A percentile compares a stretch with the other conserved stretches of the same genome.
phyloP scores from a whole-genome alignment of 2,888 invertebrate genomes.

The Leptinotarsa tumamoca region DNA sequence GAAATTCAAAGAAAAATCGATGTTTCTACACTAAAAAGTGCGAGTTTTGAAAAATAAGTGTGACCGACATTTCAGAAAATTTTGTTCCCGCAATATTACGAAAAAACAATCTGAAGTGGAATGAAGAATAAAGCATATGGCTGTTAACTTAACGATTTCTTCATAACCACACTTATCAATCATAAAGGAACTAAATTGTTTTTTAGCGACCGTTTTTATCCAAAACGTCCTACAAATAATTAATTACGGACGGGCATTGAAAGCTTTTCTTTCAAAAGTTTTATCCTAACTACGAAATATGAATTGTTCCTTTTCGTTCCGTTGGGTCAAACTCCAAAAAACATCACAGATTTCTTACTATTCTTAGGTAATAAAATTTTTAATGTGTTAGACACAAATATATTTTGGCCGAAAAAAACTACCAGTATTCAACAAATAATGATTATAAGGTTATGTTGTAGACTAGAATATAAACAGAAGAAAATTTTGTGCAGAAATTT shows the following conservation, averaged over 20 bases:
- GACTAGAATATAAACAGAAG: conserved; percentile 39
- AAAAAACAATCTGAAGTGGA: background rate
- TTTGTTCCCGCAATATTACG: no score
- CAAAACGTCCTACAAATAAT: conserved; percentile 8
- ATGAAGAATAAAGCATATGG: background rate
- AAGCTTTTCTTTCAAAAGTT: conserved; percentile 37
- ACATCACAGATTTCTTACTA: conserved; percentile 57
- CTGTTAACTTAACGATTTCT: background rate
- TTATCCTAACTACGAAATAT: conserved; percentile 32
- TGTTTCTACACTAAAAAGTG: background rate
- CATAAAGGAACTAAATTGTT: background rate
- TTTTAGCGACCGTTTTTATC: background rate
- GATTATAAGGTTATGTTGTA: conserved; percentile 4
- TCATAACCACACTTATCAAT: conserved; percentile 9
- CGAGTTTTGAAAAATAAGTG: conserved; percentile 11
- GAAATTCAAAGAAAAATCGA: conserved; percentile 1
- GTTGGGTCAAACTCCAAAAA: conserved; percentile 51
- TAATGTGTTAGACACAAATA: conserved; percentile 43
- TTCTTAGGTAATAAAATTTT: conserved; percentile 54
- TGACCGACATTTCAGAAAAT: background rate
- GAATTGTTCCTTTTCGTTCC: conserved; percentile 40
- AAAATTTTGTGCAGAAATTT: conserved; percentile 1
- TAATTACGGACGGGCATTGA: conserved; percentile 43
- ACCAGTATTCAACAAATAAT: background rate
- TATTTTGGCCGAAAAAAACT: conserved; percentile 28